These are phyloP conservation scores for Cotesia glomerata DNA, from an alignment of 1,140 invertebrate genomes.

Conservation along the genomic window DNA sequence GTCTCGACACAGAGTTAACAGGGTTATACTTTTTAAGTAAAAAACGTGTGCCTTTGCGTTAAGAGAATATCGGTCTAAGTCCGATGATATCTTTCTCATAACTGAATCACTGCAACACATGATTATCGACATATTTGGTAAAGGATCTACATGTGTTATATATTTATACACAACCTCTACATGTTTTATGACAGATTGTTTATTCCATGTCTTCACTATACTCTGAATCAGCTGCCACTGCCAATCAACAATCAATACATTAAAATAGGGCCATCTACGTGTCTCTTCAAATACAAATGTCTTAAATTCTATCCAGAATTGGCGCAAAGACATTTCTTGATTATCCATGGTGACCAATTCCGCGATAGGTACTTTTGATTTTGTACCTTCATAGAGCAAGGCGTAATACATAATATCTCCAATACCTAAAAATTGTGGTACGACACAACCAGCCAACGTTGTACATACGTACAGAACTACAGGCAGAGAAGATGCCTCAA, in stretches of 20 bases:
- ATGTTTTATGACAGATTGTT: background rate
- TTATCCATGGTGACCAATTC: background rate
- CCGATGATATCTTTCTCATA: too few relatives aligned
- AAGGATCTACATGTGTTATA: background rate
- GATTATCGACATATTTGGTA: too few relatives aligned
- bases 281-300: background rate
- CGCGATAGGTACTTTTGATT: background rate
- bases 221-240: slow-evolving; percentile 15
- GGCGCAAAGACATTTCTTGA: background rate
- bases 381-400: background rate
- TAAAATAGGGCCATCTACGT: slow-evolving; percentile 8
- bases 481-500: too few relatives aligned
- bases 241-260: slow-evolving; percentile 15
- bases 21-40: too few relatives aligned
- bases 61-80: too few relatives aligned
- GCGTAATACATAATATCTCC: slow-evolving; percentile 8
- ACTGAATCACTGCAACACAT: too few relatives aligned
- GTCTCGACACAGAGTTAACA: too few relatives aligned
- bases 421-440: too few relatives aligned
- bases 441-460: too few relatives aligned
- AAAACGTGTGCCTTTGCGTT: too few relatives aligned
- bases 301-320: background rate
- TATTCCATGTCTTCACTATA: slow-evolving; percentile 15
- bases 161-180: background rate
- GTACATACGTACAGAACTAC: too few relatives aligned